Evolutionary conservation across 1,140 invertebrate genomes (phyloP).

Genomic region (Pteromalus puparum): DNA sequence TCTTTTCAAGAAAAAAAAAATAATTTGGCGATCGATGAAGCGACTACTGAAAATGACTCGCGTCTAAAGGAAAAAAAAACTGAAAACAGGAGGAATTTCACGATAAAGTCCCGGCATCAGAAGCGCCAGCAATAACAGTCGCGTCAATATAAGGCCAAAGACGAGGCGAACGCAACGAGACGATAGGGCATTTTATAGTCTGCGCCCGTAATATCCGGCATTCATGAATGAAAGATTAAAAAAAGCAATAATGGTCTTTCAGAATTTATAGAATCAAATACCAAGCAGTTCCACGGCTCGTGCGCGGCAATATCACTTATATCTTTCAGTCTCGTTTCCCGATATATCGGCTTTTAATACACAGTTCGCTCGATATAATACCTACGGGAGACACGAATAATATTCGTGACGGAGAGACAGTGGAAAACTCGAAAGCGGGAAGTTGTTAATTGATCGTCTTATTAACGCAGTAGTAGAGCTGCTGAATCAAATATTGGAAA

Average conservation of each 20-base stretch:
- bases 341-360: not conserved
- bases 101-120: too few species aligned
- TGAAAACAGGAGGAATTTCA: too few species aligned
- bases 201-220: not conserved
- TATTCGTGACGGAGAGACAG: not conserved
- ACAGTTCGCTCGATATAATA: too few species aligned
- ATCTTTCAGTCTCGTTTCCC: not conserved
- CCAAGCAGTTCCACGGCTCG: not conserved
- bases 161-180: not conserved
- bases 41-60: too few species aligned
- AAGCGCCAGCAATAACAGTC: too few species aligned
- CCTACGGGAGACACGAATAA: too few species aligned
- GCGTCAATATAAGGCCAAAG: too few species aligned
- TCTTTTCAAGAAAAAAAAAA: too few species aligned
- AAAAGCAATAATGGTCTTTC: not conserved
- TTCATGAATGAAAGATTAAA: constrained; percentile 1
- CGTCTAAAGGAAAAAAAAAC: too few species aligned
- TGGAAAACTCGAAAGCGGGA: too few species aligned
- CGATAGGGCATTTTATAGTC: not conserved
- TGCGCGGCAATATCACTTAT: not conserved
- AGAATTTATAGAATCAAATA: constrained; percentile 3
- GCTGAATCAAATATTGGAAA: too few species aligned
- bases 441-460: not conserved
- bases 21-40: too few species aligned
- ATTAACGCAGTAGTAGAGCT: not conserved